Evolutionary conservation across 2,888 invertebrate genomes (phyloP).

Genomic region (Criorhina ranunculi): DNA sequence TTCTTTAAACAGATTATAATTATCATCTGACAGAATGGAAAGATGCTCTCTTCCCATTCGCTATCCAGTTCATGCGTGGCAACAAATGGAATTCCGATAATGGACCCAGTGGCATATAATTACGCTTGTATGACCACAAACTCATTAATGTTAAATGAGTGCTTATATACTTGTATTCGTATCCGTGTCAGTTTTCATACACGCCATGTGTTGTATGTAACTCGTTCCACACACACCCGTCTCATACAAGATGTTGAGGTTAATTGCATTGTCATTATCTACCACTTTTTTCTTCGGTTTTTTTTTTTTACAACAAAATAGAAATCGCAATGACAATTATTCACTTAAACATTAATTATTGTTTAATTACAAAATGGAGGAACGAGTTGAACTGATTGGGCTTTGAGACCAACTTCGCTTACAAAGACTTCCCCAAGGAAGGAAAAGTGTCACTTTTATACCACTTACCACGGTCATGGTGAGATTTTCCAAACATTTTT

Average conservation of each 20-base stretch:
- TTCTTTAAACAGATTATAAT: constrained; percentile 10
- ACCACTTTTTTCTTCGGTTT: not conserved
- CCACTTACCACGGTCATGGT: too few species aligned
- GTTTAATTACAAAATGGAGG: not conserved
- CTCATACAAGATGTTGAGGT: not conserved
- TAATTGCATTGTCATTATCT: constrained; percentile 29
- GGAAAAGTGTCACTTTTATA: not conserved
- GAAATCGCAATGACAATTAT: not conserved
- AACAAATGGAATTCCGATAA: constrained; percentile 20
- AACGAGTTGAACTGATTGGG: not conserved
- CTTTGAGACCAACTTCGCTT: too few species aligned
- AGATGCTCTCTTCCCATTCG: not conserved
- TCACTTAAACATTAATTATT: constrained; percentile 33
- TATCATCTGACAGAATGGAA: not conserved
- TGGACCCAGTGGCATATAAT: constrained; percentile 29
- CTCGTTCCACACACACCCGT: not conserved
- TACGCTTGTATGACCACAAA: constrained; percentile 19
- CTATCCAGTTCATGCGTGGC: not conserved
- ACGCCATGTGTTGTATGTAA: too few species aligned
- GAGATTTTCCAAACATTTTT: too few species aligned
- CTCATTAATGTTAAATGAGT: constrained; percentile 24
- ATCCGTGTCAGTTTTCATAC: too few species aligned
- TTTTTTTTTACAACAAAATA: constrained; percentile 3
- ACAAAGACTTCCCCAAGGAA: not conserved
- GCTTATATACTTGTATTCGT: not conserved